Conservation (phyloP, 2,797 vertebrate genomes). For the Pangasius sanitwongsei region DNA sequence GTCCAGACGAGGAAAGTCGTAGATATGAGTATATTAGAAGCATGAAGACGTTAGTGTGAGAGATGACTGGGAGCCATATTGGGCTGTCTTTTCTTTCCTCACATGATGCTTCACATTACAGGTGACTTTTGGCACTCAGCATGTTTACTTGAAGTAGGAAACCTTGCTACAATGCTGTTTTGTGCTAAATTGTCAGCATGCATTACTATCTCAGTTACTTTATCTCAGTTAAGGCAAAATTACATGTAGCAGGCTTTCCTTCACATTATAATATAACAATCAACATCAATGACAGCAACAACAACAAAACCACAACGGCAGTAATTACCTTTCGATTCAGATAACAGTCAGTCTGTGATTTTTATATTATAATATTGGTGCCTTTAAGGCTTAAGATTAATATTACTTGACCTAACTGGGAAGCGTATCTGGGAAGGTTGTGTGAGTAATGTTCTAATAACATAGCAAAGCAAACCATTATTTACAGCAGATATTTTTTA, state of each 20-base stretch:
- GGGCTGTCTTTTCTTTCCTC: neutral
- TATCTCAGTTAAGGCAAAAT: neutral
- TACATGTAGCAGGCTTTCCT: neutral
- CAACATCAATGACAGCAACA: neutral
- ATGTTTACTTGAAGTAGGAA: neutral
- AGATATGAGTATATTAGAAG: conserved; percentile 27
- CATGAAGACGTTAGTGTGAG: conserved; percentile 5
- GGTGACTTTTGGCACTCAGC: neutral
- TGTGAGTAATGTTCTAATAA: neutral
- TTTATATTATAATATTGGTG: neutral
- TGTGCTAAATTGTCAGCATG: neutral
- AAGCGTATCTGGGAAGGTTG: neutral
- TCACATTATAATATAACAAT: neutral
- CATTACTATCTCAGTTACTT: neutral
- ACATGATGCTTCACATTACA: conserved; percentile 2
- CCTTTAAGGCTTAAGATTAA: neutral
- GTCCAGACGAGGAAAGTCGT: neutral
- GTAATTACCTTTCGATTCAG: neutral
- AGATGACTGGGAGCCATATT: neutral
- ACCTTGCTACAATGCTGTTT: neutral
- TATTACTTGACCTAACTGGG: neutral
- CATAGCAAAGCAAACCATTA: neutral
- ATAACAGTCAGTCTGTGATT: neutral
- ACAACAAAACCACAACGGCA: neutral
- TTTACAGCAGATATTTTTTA: neutral